A percentile compares a stretch with the other conserved stretches of the same genome.
phyloP scores from a whole-genome alignment of 2,113 vertebrate species.

The Chunga burmeisteri region DNA sequence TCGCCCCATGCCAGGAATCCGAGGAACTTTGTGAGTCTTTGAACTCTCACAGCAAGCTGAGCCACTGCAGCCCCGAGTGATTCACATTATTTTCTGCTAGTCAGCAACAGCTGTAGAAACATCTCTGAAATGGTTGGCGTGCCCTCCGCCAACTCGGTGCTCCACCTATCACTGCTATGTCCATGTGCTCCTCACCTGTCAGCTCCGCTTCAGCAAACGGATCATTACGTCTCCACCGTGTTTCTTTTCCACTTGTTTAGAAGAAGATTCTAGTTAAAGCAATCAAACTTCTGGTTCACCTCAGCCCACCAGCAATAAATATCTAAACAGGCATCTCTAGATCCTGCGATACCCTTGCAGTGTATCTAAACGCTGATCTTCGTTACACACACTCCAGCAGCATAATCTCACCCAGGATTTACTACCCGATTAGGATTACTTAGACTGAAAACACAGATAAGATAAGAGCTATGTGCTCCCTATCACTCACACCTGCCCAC shows the following conservation, averaged over 20 bases:
- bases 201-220: neutral
- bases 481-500: neutral
- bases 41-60: neutral
- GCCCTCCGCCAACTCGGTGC: neutral
- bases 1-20: neutral
- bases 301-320: neutral
- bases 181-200: conserved; percentile 73
- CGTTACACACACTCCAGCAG: neutral
- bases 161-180: neutral
- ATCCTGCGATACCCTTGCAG: neutral
- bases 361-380: neutral
- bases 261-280: neutral
- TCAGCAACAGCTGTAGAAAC: conserved; percentile 73
- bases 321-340: neutral
- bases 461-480: neutral
- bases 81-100: conserved; percentile 46
- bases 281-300: neutral
- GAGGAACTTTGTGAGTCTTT: neutral
- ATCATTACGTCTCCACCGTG: neutral
- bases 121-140: conserved; percentile 49
- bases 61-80: neutral
- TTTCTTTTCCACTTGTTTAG: neutral
- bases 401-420: conserved; percentile 31
- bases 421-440: conserved; percentile 2
- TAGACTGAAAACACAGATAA: neutral